Evolutionary conservation across 2,888 invertebrate species (phyloP).

Genomic region (Escarpia spicata): DNA sequence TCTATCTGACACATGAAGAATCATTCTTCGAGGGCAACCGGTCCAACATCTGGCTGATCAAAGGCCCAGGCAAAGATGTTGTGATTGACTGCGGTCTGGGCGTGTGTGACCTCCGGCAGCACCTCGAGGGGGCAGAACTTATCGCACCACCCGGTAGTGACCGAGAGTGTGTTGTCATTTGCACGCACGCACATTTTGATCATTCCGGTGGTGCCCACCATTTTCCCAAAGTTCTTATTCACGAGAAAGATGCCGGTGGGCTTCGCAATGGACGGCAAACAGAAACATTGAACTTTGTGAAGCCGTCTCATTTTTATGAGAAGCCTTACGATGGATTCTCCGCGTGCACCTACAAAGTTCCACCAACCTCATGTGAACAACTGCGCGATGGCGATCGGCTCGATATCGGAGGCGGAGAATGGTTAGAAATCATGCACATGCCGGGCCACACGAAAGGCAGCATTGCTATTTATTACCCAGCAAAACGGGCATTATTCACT

Average conservation of each 20-base stretch:
- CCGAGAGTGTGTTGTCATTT: slow-evolving; percentile 34
- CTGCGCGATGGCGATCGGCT: slow-evolving; percentile 38
- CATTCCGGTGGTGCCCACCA: slow-evolving; percentile 43
- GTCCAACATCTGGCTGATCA: slow-evolving; percentile 41
- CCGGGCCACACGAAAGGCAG: slow-evolving; percentile 42
- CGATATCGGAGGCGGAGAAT: slow-evolving; percentile 40
- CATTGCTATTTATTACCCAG: slow-evolving; percentile 38
- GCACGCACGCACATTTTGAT: slow-evolving; percentile 43
- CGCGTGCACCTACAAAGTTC: slow-evolving; percentile 35
- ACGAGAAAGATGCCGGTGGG: slow-evolving; percentile 36
- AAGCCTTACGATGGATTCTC: slow-evolving; percentile 37
- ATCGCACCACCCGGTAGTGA: slow-evolving; percentile 26
- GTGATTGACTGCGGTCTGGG: slow-evolving; percentile 43
- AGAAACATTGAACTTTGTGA: slow-evolving; percentile 43
- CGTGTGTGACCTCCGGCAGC: slow-evolving; percentile 40
- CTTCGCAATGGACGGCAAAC: slow-evolving; percentile 32
- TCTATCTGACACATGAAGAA: slow-evolving; percentile 37
- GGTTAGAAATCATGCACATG: slow-evolving; percentile 38
- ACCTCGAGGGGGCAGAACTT: slow-evolving; percentile 31
- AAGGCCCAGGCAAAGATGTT: slow-evolving; percentile 40
- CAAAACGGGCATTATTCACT: slow-evolving; percentile 34
- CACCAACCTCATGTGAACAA: slow-evolving; percentile 37
- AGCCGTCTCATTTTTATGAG: slow-evolving; percentile 35
- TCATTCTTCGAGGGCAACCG: slow-evolving; percentile 39
- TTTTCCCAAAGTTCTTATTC: slow-evolving; percentile 40